Evolutionary conservation across 2,797 vertebrate genomes (phyloP).

Genomic region (Poecile montanus): DNA sequence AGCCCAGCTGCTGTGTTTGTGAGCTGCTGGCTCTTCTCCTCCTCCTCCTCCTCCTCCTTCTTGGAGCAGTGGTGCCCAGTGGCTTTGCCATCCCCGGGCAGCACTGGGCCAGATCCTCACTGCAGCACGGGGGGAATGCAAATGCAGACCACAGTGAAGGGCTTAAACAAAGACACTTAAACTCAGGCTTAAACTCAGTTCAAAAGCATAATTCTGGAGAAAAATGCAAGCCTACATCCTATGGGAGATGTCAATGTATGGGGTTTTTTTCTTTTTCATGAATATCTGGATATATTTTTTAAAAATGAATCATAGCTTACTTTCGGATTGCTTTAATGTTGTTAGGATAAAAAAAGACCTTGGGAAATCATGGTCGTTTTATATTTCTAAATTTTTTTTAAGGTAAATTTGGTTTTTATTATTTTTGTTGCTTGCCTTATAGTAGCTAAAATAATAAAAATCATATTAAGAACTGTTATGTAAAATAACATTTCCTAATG

Average conservation of each 20-base stretch:
- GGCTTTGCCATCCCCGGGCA: neutral
- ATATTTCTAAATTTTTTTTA: neutral
- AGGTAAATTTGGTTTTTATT: neutral
- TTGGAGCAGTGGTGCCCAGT: neutral
- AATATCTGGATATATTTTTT: neutral
- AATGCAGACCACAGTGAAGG: neutral
- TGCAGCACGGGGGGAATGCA: neutral
- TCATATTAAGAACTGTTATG: neutral
- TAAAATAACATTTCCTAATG: neutral
- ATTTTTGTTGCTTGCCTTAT: neutral
- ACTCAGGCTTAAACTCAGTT: neutral
- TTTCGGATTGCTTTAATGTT: neutral
- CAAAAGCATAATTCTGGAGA: neutral
- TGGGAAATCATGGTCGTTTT: neutral
- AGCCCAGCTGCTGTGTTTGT: neutral
- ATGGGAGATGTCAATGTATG: neutral
- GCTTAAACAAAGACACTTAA: neutral
- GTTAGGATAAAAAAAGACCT: neutral
- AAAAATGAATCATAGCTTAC: neutral
- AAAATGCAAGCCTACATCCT: neutral
- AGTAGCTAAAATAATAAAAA: neutral
- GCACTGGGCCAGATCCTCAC: neutral
- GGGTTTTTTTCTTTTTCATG: neutral
- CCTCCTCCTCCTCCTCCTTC: neutral
- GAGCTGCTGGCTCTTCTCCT: neutral